Base-by-base conservation (phyloP, 2,797 vertebrate species). In the Borostomias antarcticus region DNA sequence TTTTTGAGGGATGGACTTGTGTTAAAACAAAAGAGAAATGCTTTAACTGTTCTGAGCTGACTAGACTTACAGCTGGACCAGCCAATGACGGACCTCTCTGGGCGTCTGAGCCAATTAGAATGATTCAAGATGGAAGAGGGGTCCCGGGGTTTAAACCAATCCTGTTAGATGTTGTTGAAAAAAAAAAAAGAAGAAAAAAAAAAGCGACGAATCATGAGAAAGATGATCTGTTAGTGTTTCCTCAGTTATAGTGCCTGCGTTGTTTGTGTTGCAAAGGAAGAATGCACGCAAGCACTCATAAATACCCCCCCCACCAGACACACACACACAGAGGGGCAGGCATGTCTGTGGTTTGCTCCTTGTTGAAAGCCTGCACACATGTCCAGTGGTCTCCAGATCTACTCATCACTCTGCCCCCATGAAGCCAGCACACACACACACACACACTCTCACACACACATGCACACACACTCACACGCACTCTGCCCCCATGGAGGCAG, bases 211-310 rank as follows among this genome's bases (percentile, higher is more conserved):
- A 52, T 75, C 43, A 58, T 63, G 77, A 80, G 61, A 73, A 58
- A 81, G 59, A 79, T 70, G 17, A 63, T 69, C 48, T 74, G 65
- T 75, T 59, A 69, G 59, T 72, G 60, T 81, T 67, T 78, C 79
- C 75, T 79, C 79, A 72, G 78, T 81, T 86, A 51, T 78, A 87
- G 87, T 90, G 89, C 87, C 88, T 88, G 85, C 79, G 70, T 69
- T 73, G 84, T 82, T 83, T 75, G 76, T 85, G 82, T 86, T 62
- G 72, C 76, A 43, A 73, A 67, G 80, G 82, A 66, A 79, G 80
- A 80, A 75, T 79, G 84, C 88, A 86, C 82, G 84, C 25, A 60
- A 77, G 69, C 73, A 64, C 66, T 69, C 60, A 64, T 19, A 25
- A 30, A 37, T 29, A 17, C 30, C 23, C 58, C n/a, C n/a, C n/a